phyloP scores from a whole-genome alignment of 2,888 invertebrate genomes.

The Odontocolon sp. region DNA sequence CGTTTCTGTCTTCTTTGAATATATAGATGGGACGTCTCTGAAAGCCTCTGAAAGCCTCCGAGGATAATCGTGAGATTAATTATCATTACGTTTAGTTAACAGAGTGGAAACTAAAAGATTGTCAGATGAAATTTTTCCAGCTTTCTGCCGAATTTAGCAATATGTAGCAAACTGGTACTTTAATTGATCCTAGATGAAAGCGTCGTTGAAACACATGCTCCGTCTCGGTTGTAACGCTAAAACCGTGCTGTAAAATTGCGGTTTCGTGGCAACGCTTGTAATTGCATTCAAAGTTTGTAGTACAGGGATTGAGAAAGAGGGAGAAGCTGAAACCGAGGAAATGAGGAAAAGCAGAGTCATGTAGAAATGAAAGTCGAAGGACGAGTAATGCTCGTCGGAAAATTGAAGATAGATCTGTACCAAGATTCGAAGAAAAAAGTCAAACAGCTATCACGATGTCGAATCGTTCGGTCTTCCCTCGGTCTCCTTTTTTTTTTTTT shows the following conservation, averaged over 20 bases:
- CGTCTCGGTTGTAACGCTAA: background rate
- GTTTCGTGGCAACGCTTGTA: conserved; percentile 28
- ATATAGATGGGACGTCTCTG: no score
- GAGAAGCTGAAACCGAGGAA: background rate
- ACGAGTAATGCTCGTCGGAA: background rate
- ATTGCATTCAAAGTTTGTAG: conserved; percentile 37
- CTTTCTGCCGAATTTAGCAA: no score
- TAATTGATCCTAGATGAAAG: background rate
- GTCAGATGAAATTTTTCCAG: no score
- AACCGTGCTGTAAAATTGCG: conserved; percentile 18
- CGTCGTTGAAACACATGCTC: background rate
- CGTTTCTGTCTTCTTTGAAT: no score
- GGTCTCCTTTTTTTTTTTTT: conserved; percentile 3
- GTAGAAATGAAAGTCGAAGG: conserved; percentile 63
- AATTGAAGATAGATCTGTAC: no score
- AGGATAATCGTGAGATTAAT: no score
- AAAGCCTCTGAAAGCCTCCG: no score
- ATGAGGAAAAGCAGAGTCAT: conserved; percentile 48
- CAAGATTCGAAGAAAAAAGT: conserved; percentile 1
- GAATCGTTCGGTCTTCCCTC: conserved; percentile 21
- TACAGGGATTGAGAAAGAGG: conserved; percentile 17
- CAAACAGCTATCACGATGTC: conserved; percentile 1
- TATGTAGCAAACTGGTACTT: no score
- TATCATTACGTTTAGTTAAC: no score
- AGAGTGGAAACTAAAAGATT: no score